Evolutionary conservation across 1,140 invertebrate genomes (phyloP).

Genomic region (Dreissena rostriformis): DNA sequence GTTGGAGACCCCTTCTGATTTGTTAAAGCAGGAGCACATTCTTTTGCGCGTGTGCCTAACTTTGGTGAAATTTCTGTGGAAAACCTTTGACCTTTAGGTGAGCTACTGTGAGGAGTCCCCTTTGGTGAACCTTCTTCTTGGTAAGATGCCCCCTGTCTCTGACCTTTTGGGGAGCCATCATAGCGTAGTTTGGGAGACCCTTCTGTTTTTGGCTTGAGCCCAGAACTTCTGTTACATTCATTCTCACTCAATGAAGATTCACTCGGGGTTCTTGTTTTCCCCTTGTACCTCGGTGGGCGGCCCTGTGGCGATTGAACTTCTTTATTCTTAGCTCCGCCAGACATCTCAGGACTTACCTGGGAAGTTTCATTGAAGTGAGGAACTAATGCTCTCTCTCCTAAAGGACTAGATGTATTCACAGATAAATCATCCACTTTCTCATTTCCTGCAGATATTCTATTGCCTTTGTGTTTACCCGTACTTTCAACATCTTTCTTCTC

Average conservation of each 20-base stretch:
- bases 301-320: constrained; percentile 48
- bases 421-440: constrained; percentile 7
- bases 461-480: constrained; percentile 8
- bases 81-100: constrained; percentile 51
- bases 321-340: constrained; percentile 27
- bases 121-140: constrained; percentile 53
- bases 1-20: constrained; percentile 45
- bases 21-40: constrained; percentile 26
- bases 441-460: constrained; percentile 10
- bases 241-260: constrained; percentile 75
- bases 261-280: constrained; percentile 68
- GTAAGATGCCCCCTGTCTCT: constrained; percentile 7
- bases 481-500: constrained; percentile 4
- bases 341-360: constrained; percentile 21
- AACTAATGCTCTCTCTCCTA: neutral
- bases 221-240: constrained; percentile 53
- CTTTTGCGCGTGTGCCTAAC: constrained; percentile 26
- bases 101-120: constrained; percentile 16
- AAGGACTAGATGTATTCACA: constrained; percentile 26
- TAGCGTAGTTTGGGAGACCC: constrained; percentile 56
- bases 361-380: constrained; percentile 54
- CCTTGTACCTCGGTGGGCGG: constrained; percentile 67
- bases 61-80: constrained; percentile 60
- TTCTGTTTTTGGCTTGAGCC: constrained; percentile 22
- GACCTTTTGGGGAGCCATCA: constrained; percentile 52